Percentiles rank a stretch among this genome's conserved stretches.
phyloP scores from a whole-genome alignment of 2,113 vertebrate genomes.

The Amphiprion percula region DNA sequence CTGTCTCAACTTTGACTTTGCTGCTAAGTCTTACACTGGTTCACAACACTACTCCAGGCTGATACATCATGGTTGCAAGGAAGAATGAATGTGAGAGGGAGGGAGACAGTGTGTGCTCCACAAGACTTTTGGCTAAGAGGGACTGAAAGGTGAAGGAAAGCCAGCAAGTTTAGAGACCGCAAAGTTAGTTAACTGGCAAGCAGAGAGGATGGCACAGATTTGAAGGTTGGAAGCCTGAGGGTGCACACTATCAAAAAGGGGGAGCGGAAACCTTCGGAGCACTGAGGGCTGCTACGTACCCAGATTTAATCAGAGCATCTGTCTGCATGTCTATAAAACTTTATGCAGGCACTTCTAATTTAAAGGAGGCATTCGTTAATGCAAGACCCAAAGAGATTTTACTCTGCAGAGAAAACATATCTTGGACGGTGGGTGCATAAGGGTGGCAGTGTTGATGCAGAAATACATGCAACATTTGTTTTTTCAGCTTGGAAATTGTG shows the following conservation, averaged over 20 bases:
- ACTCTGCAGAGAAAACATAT: conserved; percentile 1
- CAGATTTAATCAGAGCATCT: conserved; percentile 74
- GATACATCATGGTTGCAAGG: conserved; percentile 16
- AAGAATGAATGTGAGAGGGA: conserved; percentile 13
- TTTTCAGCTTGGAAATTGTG: too few species aligned
- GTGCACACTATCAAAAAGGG: conserved; percentile 61
- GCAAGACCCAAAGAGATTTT: conserved; percentile 4
- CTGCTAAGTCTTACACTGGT: conserved; percentile 14
- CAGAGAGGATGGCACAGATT: conserved; percentile 69
- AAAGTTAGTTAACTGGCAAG: conserved; percentile 74
- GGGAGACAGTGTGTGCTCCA: conserved; percentile 2
- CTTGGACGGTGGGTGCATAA: background rate
- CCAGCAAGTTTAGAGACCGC: conserved; percentile 61
- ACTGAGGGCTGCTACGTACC: conserved; percentile 42
- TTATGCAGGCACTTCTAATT: conserved; percentile 54
- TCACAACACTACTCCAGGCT: conserved; percentile 30
- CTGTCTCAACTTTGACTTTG: conserved; percentile 25
- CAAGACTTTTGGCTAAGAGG: conserved; percentile 39
- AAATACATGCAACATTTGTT: background rate
- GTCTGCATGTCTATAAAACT: conserved; percentile 68
- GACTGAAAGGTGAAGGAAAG: conserved; percentile 56
- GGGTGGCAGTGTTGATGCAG: background rate
- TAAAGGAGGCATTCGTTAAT: conserved; percentile 47
- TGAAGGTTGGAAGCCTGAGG: conserved; percentile 66
- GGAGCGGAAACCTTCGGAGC: conserved; percentile 48